Evolutionary conservation across 92 coral and sea anemone genomes (phyloP), one percentile per base, ranked within the genome.

Genomic region (Scolanthus callimorphus): DNA sequence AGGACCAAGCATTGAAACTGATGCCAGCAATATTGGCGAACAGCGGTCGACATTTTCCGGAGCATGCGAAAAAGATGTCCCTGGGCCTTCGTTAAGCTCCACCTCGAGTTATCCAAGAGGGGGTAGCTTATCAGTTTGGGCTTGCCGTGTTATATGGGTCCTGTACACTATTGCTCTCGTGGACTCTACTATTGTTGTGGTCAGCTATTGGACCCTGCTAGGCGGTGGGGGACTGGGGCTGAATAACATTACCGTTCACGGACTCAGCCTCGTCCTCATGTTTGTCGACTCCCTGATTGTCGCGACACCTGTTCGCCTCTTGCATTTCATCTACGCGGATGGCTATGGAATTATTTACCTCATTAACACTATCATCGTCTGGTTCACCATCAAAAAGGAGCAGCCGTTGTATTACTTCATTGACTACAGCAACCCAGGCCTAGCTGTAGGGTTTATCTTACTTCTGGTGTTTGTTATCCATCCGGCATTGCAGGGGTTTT

Each of bases 401-500:
- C 6, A 1, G 0, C 25, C 12, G 2, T 47, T 62, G 29, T 62
- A 62, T 31, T 62, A 62, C 46, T 62, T 62, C 24, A 55, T 62
- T 24, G 29, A 62, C 55, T 62, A 47, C 17, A 47, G 31, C 44
- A n/a, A 29, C 2, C 68, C 58, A 10, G 68, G 68, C 0, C 15
- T 62, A 21, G 68, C 68, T 27, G 28, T 46, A 4, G 68, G 68
- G 30, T 62, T 62, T 49, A 62, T 19, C 44, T 0, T 62, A 20
- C 24, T 20, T 29, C 57, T 62, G 0, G 10, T 62, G 43, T 3
- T 62, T 11, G 28, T 62, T 1, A 45, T 62, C 22, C 57, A 62
- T 21, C 68, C 68, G 68, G 55, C 50, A 57, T 29, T 29, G 41
- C 68, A 62, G 57, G 10, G 47, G 28, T 11, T 62, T 2, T 62